phyloP scores from a whole-genome alignment of 2,888 invertebrate species.

The Deilephila porcellus region DNA sequence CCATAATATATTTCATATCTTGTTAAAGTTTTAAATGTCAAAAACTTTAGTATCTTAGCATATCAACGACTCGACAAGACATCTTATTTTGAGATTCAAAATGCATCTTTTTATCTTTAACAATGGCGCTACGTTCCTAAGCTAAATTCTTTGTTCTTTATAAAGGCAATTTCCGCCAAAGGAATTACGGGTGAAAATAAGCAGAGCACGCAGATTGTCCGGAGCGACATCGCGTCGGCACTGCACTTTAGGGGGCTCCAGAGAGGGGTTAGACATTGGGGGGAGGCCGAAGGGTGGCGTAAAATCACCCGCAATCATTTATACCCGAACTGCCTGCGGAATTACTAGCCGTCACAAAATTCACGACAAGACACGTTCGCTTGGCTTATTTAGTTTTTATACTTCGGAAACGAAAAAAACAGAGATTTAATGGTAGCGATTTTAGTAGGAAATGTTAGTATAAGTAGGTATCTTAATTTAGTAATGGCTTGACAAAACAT shows the following conservation, averaged over 20 bases:
- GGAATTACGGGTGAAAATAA: constrained; percentile 84
- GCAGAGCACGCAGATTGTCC: constrained; percentile 85
- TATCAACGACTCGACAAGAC: not conserved
- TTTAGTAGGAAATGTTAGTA: no score
- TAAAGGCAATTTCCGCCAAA: constrained; percentile 84
- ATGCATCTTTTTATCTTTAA: constrained; percentile 56
- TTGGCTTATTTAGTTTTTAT: constrained; percentile 19
- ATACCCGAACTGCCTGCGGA: constrained; percentile 83
- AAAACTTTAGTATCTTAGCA: not conserved
- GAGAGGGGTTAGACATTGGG: constrained; percentile 68
- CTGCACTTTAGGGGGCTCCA: constrained; percentile 73
- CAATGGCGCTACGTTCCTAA: constrained; percentile 56
- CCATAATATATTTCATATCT: no score
- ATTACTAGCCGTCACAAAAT: constrained; percentile 81
- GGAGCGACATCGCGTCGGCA: constrained; percentile 80
- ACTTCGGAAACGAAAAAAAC: constrained; percentile 7
- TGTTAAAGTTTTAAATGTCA: not conserved
- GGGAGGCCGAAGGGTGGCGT: constrained; percentile 69
- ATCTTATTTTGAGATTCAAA: constrained; percentile 38
- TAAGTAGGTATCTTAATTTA: no score
- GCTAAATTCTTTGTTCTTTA: constrained; percentile 76
- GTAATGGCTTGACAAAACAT: no score
- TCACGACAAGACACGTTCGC: constrained; percentile 50
- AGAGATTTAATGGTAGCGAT: not conserved
- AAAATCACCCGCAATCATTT: constrained; percentile 85